These are phyloP conservation scores for Sander lucioperca DNA, from an alignment of 2,113 vertebrate species.

Conservation along the genomic window DNA sequence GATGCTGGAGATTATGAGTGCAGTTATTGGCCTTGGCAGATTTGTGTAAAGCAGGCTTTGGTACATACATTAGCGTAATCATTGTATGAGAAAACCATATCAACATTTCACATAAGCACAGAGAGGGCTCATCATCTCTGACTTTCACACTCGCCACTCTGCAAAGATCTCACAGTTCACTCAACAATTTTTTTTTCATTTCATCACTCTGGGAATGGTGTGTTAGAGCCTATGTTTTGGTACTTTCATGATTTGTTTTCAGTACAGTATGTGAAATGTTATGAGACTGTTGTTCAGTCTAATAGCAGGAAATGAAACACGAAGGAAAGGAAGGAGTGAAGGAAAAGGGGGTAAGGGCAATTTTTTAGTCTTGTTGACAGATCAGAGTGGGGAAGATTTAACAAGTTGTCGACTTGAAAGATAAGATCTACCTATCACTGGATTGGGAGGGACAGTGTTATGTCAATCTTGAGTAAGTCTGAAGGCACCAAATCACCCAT, in stretches of 20 bases:
- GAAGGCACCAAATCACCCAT: neutral
- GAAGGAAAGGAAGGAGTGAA: constrained; percentile 35
- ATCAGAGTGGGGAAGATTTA: constrained; percentile 54
- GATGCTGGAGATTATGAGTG: constrained; percentile 66
- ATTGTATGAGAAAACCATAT: constrained; percentile 63
- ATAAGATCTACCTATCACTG: constrained; percentile 35
- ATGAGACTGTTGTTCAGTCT: constrained; percentile 31
- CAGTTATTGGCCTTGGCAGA: constrained; percentile 74
- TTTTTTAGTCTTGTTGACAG: constrained; percentile 35
- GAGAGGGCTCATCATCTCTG: constrained; percentile 69
- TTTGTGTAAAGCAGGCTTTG: constrained; percentile 72
- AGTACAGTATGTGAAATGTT: constrained; percentile 37
- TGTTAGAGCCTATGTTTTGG: constrained; percentile 44
- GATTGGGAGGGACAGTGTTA: neutral
- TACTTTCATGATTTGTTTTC: constrained; percentile 6
- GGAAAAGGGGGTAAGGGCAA: constrained; percentile 1
- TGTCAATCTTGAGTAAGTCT: neutral
- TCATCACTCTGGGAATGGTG: constrained; percentile 25
- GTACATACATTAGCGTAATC: constrained; percentile 71
- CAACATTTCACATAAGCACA: constrained; percentile 72
- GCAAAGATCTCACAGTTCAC: constrained; percentile 57
- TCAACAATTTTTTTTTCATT: constrained; percentile 59
- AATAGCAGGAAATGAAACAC: constrained; percentile 65
- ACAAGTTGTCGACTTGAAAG: constrained; percentile 49
- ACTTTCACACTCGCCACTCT: constrained; percentile 59